Evolutionary conservation across 2,797 vertebrate species (phyloP).

Genomic region (Epinephelus awoara): DNA sequence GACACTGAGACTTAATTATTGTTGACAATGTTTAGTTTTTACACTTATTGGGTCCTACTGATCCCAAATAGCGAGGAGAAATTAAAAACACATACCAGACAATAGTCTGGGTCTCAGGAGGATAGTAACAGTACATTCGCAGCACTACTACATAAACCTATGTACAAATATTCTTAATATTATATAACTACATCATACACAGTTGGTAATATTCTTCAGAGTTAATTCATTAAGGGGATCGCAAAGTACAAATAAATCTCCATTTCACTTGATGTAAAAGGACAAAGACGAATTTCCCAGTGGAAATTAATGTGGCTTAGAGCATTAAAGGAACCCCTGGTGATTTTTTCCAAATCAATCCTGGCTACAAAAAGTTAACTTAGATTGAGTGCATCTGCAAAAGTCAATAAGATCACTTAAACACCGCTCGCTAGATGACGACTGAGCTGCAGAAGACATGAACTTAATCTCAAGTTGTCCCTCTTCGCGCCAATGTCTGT

Average conservation of each 20-base stretch:
- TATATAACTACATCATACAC: slow-evolving; percentile 2
- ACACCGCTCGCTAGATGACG: slow-evolving; percentile 66
- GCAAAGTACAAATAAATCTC: slow-evolving; percentile 64
- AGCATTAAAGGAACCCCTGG: slow-evolving; percentile 71
- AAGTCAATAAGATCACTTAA: slow-evolving; percentile 79
- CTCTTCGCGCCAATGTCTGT: slow-evolving; percentile 54
- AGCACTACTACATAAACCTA: background rate
- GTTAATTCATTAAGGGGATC: slow-evolving; percentile 66
- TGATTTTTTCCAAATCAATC: slow-evolving; percentile 78
- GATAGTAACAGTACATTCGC: background rate
- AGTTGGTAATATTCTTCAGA: slow-evolving; percentile 38
- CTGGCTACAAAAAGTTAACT: slow-evolving; percentile 72
- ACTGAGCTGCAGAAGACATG: slow-evolving; percentile 66
- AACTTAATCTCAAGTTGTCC: slow-evolving; percentile 65
- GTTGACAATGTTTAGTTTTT: too few relatives aligned
- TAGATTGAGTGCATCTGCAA: slow-evolving; percentile 69
- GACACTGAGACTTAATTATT: too few relatives aligned
- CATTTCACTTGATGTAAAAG: slow-evolving; percentile 67
- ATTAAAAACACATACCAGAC: too few relatives aligned
- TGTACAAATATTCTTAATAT: background rate
- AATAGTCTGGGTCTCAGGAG: too few relatives aligned
- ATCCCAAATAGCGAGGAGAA: too few relatives aligned
- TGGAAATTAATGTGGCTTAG: slow-evolving; percentile 72
- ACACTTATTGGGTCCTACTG: too few relatives aligned
- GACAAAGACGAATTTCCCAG: slow-evolving; percentile 73